phyloP scores from a whole-genome alignment of 1,140 invertebrate genomes.

The Hylaeus volcanicus region DNA sequence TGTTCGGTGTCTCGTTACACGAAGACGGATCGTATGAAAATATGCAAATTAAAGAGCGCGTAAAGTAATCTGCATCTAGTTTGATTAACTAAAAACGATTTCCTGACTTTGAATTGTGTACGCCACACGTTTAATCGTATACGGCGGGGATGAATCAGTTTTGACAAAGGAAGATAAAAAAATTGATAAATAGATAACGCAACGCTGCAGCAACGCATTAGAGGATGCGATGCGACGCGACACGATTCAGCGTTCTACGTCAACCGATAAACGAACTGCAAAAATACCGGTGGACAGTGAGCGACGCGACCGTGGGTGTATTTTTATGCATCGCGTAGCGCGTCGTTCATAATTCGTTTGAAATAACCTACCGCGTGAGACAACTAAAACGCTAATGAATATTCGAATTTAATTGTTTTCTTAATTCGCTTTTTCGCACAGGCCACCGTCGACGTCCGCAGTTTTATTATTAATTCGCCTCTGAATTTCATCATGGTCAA shows the following conservation, averaged over 20 bases:
- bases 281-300: neutral
- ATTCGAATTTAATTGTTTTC: constrained; percentile 54
- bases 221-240: neutral
- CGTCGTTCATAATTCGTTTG: constrained; percentile 43
- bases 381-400: constrained; percentile 36
- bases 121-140: too few relatives aligned
- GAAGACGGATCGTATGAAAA: neutral
- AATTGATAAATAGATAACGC: neutral
- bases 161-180: neutral
- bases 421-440: constrained; percentile 33
- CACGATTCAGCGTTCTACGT: too few relatives aligned
- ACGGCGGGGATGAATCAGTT: too few relatives aligned
- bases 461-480: constrained; percentile 54
- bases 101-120: too few relatives aligned
- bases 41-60: neutral
- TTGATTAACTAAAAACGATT: too few relatives aligned
- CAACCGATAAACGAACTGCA: neutral
- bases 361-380: constrained; percentile 13
- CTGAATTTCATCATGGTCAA: constrained; percentile 44
- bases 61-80: too few relatives aligned
- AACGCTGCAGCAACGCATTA: neutral
- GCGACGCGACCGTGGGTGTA: neutral
- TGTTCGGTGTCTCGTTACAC: neutral
- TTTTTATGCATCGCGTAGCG: constrained; percentile 29
- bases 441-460: neutral